Conservation (phyloP, 2,113 vertebrate genomes). For the Ptychochromis oligacanthus region DNA sequence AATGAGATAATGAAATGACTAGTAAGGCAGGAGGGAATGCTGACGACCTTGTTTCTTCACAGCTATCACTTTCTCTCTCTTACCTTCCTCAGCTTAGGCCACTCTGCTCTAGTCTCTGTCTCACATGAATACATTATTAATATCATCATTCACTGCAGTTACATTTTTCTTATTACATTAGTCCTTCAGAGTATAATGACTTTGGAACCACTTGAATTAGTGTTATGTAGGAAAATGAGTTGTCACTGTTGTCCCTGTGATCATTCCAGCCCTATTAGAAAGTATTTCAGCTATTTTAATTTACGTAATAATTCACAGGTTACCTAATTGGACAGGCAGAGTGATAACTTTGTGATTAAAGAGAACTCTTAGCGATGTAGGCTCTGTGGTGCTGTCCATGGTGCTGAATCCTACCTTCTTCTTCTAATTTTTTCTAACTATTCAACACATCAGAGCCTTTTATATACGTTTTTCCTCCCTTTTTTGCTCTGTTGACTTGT, state of each 20-base stretch:
- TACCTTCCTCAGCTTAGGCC: constrained; percentile 65
- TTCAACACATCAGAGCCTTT: background rate
- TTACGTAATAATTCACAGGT: constrained; percentile 66
- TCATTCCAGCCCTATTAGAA: constrained; percentile 65
- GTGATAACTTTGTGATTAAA: constrained; percentile 64
- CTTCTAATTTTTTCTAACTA: constrained; percentile 3
- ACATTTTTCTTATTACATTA: constrained; percentile 76
- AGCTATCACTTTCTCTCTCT: constrained; percentile 72
- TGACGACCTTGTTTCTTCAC: constrained; percentile 81
- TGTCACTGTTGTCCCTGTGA: constrained; percentile 73
- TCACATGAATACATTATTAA: constrained; percentile 78
- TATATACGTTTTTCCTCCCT: background rate
- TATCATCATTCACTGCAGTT: constrained; percentile 71
- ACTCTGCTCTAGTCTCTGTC: constrained; percentile 64
- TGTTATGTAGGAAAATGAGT: constrained; percentile 70
- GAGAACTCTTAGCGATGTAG: constrained; percentile 17
- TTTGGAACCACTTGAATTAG: constrained; percentile 76
- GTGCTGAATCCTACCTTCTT: constrained; percentile 52
- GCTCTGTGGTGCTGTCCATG: constrained; percentile 51
- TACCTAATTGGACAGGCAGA: constrained; percentile 67
- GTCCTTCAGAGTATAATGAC: constrained; percentile 76
- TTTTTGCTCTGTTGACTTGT: constrained; percentile 31
- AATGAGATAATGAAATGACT: constrained; percentile 82
- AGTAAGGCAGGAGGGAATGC: constrained; percentile 77
- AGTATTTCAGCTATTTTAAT: constrained; percentile 69